Evolutionary conservation across 2,113 vertebrate genomes (phyloP), one percentile per base, ranked within the genome.

Genomic region (Excalfactoria chinensis): DNA sequence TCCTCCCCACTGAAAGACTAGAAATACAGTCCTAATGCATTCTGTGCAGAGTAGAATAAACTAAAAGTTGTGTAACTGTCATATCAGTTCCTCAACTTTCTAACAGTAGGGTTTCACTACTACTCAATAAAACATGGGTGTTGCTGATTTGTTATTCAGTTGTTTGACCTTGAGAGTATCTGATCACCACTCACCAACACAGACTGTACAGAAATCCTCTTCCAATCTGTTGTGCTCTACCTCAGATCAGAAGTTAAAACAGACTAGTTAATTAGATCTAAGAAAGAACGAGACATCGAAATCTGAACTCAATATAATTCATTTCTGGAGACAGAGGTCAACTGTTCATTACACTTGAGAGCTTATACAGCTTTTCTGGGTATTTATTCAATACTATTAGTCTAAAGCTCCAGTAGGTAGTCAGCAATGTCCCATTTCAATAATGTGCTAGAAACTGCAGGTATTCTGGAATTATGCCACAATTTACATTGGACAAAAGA

Each of bases 261-360:
- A 74, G 90, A 44, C 86, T 96, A 83, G 75, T 95, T 97, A 98
- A 97, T 97, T 93, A 97, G 93, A 97, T 96, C 92, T 88, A 96
- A 96, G 93, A 88, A 91, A 96, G 90, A 90, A 81, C 23, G 66
- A 68, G 66, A 66, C 28, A 6, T 14, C 84, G 91, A 94, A 95
- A 96, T 95, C 90, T 92, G 78, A 97, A 94, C 89, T 87, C n/a
- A 2, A 90, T 89, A 88, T 78, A 96, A 95, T 95, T 95, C 94
- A 93, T 95, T 97, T 96, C 91, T 95, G 88, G 88, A 96, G 94
- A 95, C 93, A 96, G 89, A 94, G 93, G 96, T 97, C 97, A 97
- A 97, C 90, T 91, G 71, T 91, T 81, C 84, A 83, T 97, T 96
- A 93, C 93, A 90, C 88, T 75, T 49, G 69, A 95, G 91, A 68